Percentiles rank a stretch among this genome's conserved stretches.
Conservation (phyloP, 1,140 invertebrate genomes). For the Magallana gigas region DNA sequence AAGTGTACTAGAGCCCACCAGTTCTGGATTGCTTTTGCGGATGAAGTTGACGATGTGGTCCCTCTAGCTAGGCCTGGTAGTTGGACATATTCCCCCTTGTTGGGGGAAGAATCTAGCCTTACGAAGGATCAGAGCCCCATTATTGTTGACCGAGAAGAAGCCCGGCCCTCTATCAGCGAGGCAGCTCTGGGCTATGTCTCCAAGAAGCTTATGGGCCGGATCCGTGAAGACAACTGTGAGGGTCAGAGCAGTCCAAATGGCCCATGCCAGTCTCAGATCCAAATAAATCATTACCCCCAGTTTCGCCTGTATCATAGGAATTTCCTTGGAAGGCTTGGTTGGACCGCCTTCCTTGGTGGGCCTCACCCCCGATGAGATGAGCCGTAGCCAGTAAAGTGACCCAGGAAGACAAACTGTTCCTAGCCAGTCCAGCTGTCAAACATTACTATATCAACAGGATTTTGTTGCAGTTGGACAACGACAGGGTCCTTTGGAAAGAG, state of each 20-base stretch:
- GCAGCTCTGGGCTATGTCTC: not conserved
- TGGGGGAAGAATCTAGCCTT: not conserved
- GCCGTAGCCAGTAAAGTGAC: too few relatives aligned
- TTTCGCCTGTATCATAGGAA: too few relatives aligned
- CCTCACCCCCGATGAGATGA: too few relatives aligned
- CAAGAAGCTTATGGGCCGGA: not conserved
- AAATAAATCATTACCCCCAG: too few relatives aligned
- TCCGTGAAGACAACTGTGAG: not conserved
- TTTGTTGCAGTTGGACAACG: not conserved
- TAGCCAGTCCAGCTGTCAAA: too few relatives aligned
- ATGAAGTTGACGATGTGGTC: not conserved
- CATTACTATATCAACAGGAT: not conserved
- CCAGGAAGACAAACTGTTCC: too few relatives aligned
- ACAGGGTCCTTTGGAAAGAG: conserved; percentile 6
- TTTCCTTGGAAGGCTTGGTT: too few relatives aligned
- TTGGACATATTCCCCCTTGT: not conserved
- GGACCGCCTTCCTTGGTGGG: too few relatives aligned
- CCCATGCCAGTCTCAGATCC: not conserved
- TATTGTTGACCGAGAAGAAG: too few relatives aligned
- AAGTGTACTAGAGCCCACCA: not conserved
- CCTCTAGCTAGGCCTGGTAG: not conserved
- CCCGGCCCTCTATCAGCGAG: not conserved
- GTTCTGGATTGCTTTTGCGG: not conserved
- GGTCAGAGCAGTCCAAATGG: not conserved
- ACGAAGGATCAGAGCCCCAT: not conserved